Base-by-base conservation (phyloP, 2,888 invertebrate genomes). In the Tenthredo distinguenda region DNA sequence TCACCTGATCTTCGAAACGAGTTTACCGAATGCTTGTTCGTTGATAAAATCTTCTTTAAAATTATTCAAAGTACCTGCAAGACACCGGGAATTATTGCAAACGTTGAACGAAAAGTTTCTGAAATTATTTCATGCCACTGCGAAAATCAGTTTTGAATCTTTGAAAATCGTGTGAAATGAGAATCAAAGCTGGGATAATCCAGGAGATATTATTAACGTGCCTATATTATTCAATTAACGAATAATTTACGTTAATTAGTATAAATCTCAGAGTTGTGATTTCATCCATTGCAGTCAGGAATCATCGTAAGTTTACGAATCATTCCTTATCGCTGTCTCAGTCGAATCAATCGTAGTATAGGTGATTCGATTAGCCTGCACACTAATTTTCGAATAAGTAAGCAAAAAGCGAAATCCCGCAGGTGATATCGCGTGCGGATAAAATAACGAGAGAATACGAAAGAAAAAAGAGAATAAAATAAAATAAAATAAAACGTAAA, bases 371-470 rank as follows among this genome's bases (percentile, higher is more conserved):
- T 62, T 62, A 68, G 68, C 12, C 15, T 68, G 1, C 18, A 5
- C 2, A 68, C 34, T 34, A 68, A 68, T 68, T 31, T 68, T 68
- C 68, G 21, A 43, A 72, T n/a, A 72, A 72, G n/a, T 34, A 72
- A n/a, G 72, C 26, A 21, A 47, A 74, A 21, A 77, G 34, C 12
- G 21, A 6, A 10, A 2, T 50, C n/a, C 10, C n/a, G 55, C 31
- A 50, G 31, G 21, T 68, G 68, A 18, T 34, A 34, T 34, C 6
- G 15, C 68, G 68, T 34, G 68, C 21, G n/a, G 21, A 21, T 72
- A 21, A 21, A 21, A 21, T 72, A 21, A 43, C 21, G 21, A 40
- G 50, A 81, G 15, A 62, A 62, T 37, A 62, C 21, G 18, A 12
- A 26, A 26, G 0, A 9, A 26, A 47, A 31, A 18, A 47, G 12